Base-by-base conservation (phyloP, 2,113 vertebrate species). In the Channa maculata region DNA sequence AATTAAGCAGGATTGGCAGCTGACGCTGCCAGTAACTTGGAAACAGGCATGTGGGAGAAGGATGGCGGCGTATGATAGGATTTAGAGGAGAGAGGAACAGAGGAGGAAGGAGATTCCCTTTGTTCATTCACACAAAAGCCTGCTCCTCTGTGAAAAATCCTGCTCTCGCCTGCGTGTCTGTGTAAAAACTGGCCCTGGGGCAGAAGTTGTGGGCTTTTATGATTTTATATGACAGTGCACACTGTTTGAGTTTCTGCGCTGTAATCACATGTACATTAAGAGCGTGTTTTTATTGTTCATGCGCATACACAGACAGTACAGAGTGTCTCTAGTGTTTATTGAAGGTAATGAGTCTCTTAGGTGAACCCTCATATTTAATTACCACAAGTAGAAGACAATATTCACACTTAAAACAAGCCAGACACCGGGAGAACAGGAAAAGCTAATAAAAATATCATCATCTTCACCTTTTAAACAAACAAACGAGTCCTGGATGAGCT, bases 1-100 rank as follows among this genome's bases (percentile, higher is more conserved):
- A 91, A 88, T 89, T 89, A 91, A 84, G 75, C n/a, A 1, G 62
- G 89, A 93, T 78, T 91, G 92, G 80, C 90, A 90, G 88, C 71
- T 66, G 55, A 57, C 15, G 38, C 80, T 59, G 85, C 79, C 39
- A 86, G 86, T 92, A 90, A 86, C 91, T 93, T 88, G 75, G 90
- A 88, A 89, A 92, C 90, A 84, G 88, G 82, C 85, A 39, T 86
- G 82, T 84, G 80, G 90, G 89, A 88, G 85, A 87, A 45, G 74
- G 71, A 71, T 62, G 74, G 88, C 68, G 81, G 83, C 88, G 83
- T 80, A 79, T 77, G 84, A 89, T 79, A 82, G 87, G 84, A 86
- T 91, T 90, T 83, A 71, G 71, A 37, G 58, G 39, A 66, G 61
- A 73, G 74, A 50, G 79, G 68, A 74, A 52, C 57, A 67, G 60